These are phyloP conservation scores for Hydrotaea cyrtoneurina DNA, from an alignment of 2,888 invertebrate genomes.

Conservation along the genomic window DNA sequence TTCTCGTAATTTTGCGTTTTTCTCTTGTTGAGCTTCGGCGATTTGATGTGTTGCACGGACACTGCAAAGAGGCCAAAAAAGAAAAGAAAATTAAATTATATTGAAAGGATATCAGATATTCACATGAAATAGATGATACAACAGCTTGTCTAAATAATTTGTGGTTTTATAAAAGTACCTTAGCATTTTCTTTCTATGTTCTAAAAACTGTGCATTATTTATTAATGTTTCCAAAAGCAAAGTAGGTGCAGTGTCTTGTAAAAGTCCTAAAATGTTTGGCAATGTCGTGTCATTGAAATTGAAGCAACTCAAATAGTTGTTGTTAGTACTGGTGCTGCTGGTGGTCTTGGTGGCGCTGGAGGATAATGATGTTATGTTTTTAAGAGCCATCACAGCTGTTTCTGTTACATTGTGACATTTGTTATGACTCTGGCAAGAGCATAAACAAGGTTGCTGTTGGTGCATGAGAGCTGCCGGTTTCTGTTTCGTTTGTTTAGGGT, in stretches of 20 bases:
- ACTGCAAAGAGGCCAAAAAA: constrained; percentile 81
- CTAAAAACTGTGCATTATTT: constrained; percentile 51
- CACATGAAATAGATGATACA: neutral
- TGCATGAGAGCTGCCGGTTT: constrained; percentile 34
- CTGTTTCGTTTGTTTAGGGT: constrained; percentile 15
- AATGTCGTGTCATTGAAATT: constrained; percentile 38
- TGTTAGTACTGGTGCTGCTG: neutral
- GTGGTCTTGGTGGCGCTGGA: neutral
- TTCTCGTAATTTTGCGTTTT: constrained; percentile 94
- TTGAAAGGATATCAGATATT: neutral
- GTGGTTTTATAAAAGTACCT: constrained; percentile 50
- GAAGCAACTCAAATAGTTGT: constrained; percentile 24
- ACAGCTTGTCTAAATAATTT: too few species aligned
- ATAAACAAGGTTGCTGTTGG: constrained; percentile 44
- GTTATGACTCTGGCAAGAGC: constrained; percentile 43
- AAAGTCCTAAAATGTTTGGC: constrained; percentile 42
- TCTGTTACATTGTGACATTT: constrained; percentile 27
- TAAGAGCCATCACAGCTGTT: constrained; percentile 34
- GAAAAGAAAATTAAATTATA: constrained; percentile 16
- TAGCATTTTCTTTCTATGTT: constrained; percentile 31
- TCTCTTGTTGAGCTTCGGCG: constrained; percentile 97
- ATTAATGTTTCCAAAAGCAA: constrained; percentile 54
- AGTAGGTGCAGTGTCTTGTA: constrained; percentile 50
- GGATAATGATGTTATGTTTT: constrained; percentile 38
- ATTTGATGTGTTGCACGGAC: constrained; percentile 97